Evolutionary conservation across 1,140 invertebrate species (phyloP).

Genomic region (Sesamia nonagrioides): DNA sequence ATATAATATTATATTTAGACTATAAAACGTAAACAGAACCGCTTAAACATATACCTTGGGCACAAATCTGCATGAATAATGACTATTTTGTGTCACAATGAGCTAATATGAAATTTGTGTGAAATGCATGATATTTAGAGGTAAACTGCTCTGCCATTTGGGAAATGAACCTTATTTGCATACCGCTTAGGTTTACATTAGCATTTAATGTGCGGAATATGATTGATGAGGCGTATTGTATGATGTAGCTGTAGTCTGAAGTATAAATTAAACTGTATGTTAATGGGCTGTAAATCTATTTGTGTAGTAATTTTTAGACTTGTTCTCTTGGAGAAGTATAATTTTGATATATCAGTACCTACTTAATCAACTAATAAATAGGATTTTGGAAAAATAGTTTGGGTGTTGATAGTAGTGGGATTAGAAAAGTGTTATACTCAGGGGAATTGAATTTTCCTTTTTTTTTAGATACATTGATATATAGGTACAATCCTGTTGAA

Average conservation of each 20-base stretch:
- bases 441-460: too few species aligned
- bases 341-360: slow-evolving; percentile 24
- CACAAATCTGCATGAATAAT: slow-evolving; percentile 58
- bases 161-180: slow-evolving; percentile 8
- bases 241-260: slow-evolving; percentile 15
- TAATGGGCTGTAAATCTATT: slow-evolving; percentile 58
- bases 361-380: background rate
- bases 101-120: slow-evolving; percentile 49
- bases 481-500: too few species aligned
- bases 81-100: slow-evolving; percentile 54
- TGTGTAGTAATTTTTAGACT: slow-evolving; percentile 46
- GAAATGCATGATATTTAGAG: slow-evolving; percentile 44
- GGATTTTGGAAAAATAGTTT: background rate
- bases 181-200: slow-evolving; percentile 17
- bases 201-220: background rate
- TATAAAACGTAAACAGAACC: slow-evolving; percentile 25
- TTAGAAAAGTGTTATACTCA: too few species aligned
- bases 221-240: slow-evolving; percentile 43
- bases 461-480: too few species aligned
- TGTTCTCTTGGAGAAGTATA: slow-evolving; percentile 24
- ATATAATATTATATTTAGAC: slow-evolving; percentile 9
- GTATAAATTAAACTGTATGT: slow-evolving; percentile 48
- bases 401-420: too few species aligned
- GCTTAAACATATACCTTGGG: slow-evolving; percentile 41
- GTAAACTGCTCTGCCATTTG: slow-evolving; percentile 20